Base-by-base conservation (phyloP, 2,113 vertebrate species). In the Corvus cornix region DNA sequence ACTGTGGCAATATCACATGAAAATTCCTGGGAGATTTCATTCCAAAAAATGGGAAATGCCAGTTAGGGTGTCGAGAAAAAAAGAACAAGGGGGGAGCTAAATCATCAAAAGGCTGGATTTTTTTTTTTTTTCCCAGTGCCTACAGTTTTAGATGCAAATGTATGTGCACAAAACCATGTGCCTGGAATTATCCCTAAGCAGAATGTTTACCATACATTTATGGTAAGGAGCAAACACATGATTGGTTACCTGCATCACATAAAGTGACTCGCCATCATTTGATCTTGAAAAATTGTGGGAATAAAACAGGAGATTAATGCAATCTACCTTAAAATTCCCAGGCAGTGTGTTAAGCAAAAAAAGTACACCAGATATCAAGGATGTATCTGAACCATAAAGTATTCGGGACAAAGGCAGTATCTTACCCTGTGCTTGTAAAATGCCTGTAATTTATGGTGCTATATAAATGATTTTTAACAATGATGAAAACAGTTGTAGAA, bases 381-480 rank as follows among this genome's bases (percentile, higher is more conserved):
- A 60, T 72, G 30, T 76, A 64, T 62, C 70, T 78, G 85, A 85
- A 83, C 53, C 58, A 56, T 60, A 82, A 93, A 92, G 20, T 35
- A 48, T 43, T 13, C 51, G 55, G 83, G 63, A 37, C 55, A 92
- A 83, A 90, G 63, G 48, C 4, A 2, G 17, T 39, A 55, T 68
- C 63, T 80, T 68, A 62, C 14, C 56, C 53, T 1, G 4, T 37
- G 70, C 72, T 64, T 62, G 46, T 56, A 84, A 91, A 87, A 44
- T 19, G 30, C 48, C 69, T 87, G 48, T 44, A 87, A 85, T 93
- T 88, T 93, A 94, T 59, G 20, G 59, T 28, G 39, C 63, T 59
- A 63, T 83, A 93, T 30, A 93, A 92, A 84, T 63, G 58, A 76
- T 90, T 93, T 88, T 92, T 92, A 93, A 85, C 63, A 74, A 62